Evolutionary conservation across 2,797 vertebrate species (phyloP), one percentile per base, ranked within the genome.

Genomic region (Atherinosoma microstoma): DNA sequence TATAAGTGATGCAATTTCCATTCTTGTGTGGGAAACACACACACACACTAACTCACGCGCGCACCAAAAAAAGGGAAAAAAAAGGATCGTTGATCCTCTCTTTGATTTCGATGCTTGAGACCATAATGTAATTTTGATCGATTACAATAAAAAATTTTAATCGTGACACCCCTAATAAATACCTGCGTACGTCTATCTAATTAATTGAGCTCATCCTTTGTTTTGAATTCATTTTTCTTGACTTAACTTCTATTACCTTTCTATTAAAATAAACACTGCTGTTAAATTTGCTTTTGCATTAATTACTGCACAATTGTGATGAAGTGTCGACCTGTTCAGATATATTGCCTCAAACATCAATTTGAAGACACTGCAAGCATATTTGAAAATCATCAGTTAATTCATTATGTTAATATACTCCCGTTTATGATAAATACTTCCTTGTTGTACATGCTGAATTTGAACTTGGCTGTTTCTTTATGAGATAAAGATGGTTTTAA

Each of bases 391-490:
- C 27, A 56, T 70, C 53, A 56, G 1, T 6, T 61, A 6, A 22
- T 27, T 56, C 40, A 27, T 70, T 62, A 40, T 42, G 20, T 3
- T 62, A 42, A 62, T 42, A 54, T 40, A 20, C 13, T 40, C 12
- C 20, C 16, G 13, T 62, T 70, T 27, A 56, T 63, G 59, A 56
- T 70, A 35, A 54, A 56, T 38, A 32, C 35, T 42, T 29, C 40
- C 40, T 20, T 30, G 24, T 30, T 12, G 27, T 30, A 15, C 67
- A 51, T 24, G 9, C 36, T 70, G 29, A 56, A 54, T 15, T 35
- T 42, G n/a, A 54, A 22, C 35, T 12, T 0, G 18, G 24, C 58
- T 54, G 29, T 30, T 36, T 70, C 7, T 54, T 32, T 62, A 22
- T 38, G 29, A 29, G 20, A 0, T n/a, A n/a, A 62, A 30, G 47